These are phyloP conservation scores for Bucco capensis DNA, from an alignment of 2,113 vertebrate genomes.

Conservation along the genomic window DNA sequence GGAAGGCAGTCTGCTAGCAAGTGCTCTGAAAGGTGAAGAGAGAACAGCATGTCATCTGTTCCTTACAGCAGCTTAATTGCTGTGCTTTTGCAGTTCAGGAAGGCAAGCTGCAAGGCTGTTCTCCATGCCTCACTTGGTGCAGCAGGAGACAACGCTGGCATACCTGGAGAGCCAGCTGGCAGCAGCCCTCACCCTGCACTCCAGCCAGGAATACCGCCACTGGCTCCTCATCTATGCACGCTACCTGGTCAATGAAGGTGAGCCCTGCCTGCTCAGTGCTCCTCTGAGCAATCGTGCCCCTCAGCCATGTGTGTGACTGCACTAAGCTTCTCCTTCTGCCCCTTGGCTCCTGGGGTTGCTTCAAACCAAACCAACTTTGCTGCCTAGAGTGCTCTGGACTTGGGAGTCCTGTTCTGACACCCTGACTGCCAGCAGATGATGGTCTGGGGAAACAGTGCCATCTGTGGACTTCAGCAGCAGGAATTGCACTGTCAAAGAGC, in stretches of 20 bases:
- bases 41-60: neutral
- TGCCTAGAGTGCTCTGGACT: neutral
- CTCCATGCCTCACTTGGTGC: slow-evolving; percentile 89
- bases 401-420: neutral
- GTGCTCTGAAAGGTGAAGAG: neutral
- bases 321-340: neutral
- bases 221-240: slow-evolving; percentile 97
- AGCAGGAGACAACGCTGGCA: slow-evolving; percentile 91
- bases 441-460: neutral
- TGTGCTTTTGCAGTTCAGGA: slow-evolving; percentile 77
- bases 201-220: slow-evolving; percentile 90
- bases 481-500: neutral
- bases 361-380: neutral
- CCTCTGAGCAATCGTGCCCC: too few species aligned
- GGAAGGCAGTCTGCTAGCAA: neutral
- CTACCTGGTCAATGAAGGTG: slow-evolving; percentile 98
- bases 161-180: slow-evolving; percentile 96
- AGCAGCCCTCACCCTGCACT: slow-evolving; percentile 85
- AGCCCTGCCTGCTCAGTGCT: too few species aligned
- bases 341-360: neutral
- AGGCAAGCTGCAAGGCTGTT: slow-evolving; percentile 91
- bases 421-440: fast-evolving
- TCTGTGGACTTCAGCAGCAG: neutral
- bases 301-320: neutral
- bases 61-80: neutral